These are phyloP conservation scores for Parotia lawesii DNA, from an alignment of 2,113 vertebrate species.

Conservation along the genomic window DNA sequence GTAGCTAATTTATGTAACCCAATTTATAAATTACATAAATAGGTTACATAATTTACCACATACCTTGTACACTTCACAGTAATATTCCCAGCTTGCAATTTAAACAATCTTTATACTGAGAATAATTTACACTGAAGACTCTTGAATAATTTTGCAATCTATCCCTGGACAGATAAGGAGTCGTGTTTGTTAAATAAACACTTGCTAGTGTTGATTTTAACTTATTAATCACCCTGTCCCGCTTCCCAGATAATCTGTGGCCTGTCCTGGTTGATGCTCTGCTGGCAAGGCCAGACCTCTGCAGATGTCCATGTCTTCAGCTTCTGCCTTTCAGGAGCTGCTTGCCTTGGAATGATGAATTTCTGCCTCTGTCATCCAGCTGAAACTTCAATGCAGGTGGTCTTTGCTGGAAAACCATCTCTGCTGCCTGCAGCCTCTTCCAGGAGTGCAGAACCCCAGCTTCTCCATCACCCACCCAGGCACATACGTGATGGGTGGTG, in stretches of 20 bases:
- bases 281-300: background rate
- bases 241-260: background rate
- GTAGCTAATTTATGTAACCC: constrained; percentile 60
- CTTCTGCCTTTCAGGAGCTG: background rate
- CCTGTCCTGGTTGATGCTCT: background rate
- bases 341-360: background rate
- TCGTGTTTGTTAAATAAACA: background rate
- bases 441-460: rapidly evolving
- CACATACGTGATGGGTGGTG: rapidly evolving
- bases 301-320: background rate
- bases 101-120: constrained; percentile 16
- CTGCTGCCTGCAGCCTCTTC: background rate
- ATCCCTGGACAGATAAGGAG: constrained; percentile 8
- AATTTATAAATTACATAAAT: constrained; percentile 62
- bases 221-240: background rate
- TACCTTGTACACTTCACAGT: constrained; percentile 55
- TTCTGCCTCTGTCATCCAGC: background rate
- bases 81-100: constrained; percentile 53
- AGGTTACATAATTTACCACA: constrained; percentile 55
- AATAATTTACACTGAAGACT: constrained; percentile 42
- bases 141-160: constrained; percentile 49
- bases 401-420: background rate
- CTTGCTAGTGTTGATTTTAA: background rate
- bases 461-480: rapidly evolving
- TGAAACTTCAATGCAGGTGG: background rate